Evolutionary conservation across 2,797 vertebrate genomes (phyloP).

Genomic region (Lindbergichthys nudifrons): DNA sequence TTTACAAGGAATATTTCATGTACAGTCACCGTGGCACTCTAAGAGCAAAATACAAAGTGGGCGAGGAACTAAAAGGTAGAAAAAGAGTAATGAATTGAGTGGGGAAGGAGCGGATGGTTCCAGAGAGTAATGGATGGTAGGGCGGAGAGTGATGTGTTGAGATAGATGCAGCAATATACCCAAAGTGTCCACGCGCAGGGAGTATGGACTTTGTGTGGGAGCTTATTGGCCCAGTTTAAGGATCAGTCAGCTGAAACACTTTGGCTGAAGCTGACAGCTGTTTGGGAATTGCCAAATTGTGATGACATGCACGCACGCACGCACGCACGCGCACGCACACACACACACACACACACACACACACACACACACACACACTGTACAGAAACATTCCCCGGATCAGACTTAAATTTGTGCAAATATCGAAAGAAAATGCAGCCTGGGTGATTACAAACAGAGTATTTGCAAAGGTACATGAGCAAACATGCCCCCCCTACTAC

Average conservation of each 20-base stretch:
- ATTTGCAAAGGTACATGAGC: constrained; percentile 23
- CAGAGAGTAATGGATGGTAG: constrained; percentile 45
- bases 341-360: too few species aligned
- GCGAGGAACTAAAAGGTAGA: not conserved
- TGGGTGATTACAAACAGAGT: constrained; percentile 20
- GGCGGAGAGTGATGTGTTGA: constrained; percentile 50
- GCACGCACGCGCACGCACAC: constrained; percentile 3
- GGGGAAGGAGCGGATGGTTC: constrained; percentile 10
- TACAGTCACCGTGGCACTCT: not conserved
- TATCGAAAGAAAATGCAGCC: not conserved
- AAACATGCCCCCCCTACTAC: constrained; percentile 16
- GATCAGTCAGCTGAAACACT: constrained; percentile 76
- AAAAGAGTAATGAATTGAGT: not conserved
- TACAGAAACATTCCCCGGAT: not conserved
- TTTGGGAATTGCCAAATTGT: constrained; percentile 64
- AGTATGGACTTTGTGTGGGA: constrained; percentile 58
- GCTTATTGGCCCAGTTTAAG: constrained; percentile 74
- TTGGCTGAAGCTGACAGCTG: constrained; percentile 73
- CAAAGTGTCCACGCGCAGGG: constrained; percentile 52
- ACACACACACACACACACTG: constrained; percentile 10
- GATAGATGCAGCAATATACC: constrained; percentile 57
- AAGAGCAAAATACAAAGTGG: not conserved
- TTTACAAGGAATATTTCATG: not conserved
- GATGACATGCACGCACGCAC: constrained; percentile 40
- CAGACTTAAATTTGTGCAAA: constrained; percentile 18